Conservation (phyloP, 1,140 invertebrate species). For the Ganaspis sp. region DNA sequence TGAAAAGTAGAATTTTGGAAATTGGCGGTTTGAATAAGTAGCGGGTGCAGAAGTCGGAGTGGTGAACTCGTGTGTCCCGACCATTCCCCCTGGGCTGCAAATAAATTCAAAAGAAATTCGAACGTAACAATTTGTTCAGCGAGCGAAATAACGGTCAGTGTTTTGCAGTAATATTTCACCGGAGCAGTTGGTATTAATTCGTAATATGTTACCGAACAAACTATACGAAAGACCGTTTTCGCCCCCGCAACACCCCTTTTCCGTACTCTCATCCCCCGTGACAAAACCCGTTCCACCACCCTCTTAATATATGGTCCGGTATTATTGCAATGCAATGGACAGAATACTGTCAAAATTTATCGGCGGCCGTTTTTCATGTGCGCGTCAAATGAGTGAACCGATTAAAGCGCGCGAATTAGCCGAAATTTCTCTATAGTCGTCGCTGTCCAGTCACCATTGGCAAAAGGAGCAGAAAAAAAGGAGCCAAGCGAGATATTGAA, state of each 20-base stretch:
- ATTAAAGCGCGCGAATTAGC: slow-evolving; percentile 75
- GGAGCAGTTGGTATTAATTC: slow-evolving; percentile 78
- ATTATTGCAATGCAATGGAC: slow-evolving; percentile 78
- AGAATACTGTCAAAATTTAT: slow-evolving; percentile 78
- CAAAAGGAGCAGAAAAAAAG: neutral
- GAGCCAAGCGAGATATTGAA: neutral
- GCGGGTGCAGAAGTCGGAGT: neutral
- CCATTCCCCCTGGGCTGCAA: slow-evolving; percentile 39
- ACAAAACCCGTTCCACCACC: slow-evolving; percentile 54
- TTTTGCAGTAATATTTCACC: slow-evolving; percentile 77
- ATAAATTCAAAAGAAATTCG: slow-evolving; percentile 68
- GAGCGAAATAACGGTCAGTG: slow-evolving; percentile 75
- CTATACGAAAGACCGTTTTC: slow-evolving; percentile 72
- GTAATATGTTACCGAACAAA: slow-evolving; percentile 77
- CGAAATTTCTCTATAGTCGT: slow-evolving; percentile 62
- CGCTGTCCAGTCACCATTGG: neutral
- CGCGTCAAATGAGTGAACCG: slow-evolving; percentile 74
- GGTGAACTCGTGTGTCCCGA: neutral
- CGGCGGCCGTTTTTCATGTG: slow-evolving; percentile 76
- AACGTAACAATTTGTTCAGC: slow-evolving; percentile 65
- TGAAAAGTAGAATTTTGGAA: neutral
- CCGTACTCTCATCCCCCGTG: slow-evolving; percentile 38
- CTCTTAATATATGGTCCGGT: slow-evolving; percentile 76
- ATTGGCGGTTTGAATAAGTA: neutral
- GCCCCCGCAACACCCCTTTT: slow-evolving; percentile 34